Percentiles rank a stretch among this genome's conserved stretches.
phyloP scores from a whole-genome alignment of 2,888 invertebrate species.

The Phasia obesa region DNA sequence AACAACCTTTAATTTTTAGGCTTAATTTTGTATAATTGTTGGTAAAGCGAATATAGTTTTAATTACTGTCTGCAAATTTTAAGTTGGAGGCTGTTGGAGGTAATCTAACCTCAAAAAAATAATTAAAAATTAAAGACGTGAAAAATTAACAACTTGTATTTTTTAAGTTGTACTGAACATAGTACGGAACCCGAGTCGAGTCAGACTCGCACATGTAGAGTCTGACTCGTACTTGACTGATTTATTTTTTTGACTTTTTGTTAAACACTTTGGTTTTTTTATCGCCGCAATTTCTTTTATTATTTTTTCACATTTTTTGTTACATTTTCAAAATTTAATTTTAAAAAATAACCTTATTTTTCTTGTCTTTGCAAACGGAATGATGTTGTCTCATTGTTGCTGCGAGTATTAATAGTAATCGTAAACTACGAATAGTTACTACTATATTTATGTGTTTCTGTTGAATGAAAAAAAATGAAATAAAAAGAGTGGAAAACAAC shows the following conservation, averaged over 20 bases:
- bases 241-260: slow-evolving; percentile 32
- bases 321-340: slow-evolving; percentile 33
- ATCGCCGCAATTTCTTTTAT: neutral
- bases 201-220: too few relatives aligned
- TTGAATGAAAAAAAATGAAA: slow-evolving; percentile 30
- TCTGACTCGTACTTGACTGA: slow-evolving; percentile 37
- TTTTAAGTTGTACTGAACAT: too few relatives aligned
- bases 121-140: too few relatives aligned
- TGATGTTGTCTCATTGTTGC: slow-evolving; percentile 23
- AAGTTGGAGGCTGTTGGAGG: too few relatives aligned
- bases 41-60: too few relatives aligned
- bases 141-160: too few relatives aligned
- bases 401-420: slow-evolving; percentile 35
- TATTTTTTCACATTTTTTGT: slow-evolving; percentile 55
- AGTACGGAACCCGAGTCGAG: too few relatives aligned
- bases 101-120: too few relatives aligned
- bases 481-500: neutral
- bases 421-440: slow-evolving; percentile 65
- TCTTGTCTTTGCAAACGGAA: slow-evolving; percentile 34
- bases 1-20: too few relatives aligned
- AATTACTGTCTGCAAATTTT: too few relatives aligned
- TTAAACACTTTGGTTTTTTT: slow-evolving; percentile 11
- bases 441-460: slow-evolving; percentile 63
- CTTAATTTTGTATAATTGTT: too few relatives aligned
- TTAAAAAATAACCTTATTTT: slow-evolving; percentile 29